Evolutionary conservation across 2,113 vertebrate species (phyloP).

Genomic region (Burhinus oedicnemus): DNA sequence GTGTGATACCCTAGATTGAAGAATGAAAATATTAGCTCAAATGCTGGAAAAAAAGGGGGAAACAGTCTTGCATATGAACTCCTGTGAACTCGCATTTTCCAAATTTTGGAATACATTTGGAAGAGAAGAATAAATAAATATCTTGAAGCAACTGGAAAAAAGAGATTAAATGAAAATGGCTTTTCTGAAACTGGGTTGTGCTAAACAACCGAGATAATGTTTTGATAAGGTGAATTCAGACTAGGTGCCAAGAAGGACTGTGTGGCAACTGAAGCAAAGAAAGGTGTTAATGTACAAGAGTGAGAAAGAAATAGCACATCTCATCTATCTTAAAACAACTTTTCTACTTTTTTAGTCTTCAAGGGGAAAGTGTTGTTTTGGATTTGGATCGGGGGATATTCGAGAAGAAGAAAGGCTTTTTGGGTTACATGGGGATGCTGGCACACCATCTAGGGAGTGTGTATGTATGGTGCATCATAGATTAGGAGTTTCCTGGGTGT

Average conservation of each 20-base stretch:
- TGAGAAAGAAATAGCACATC: background rate
- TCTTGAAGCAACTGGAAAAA: background rate
- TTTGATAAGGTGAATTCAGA: background rate
- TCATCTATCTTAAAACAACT: background rate
- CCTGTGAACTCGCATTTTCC: background rate
- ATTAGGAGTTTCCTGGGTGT: background rate
- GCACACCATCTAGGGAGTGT: background rate
- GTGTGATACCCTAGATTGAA: background rate
- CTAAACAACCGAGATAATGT: background rate
- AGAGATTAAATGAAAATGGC: background rate
- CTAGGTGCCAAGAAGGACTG: background rate
- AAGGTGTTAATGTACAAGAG: background rate
- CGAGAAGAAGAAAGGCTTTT: background rate
- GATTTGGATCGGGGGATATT: background rate
- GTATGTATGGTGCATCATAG: background rate
- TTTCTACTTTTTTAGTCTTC: background rate
- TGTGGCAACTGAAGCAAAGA: background rate
- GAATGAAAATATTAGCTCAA: background rate
- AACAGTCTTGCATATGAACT: background rate
- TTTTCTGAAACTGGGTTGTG: background rate
- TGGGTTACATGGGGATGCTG: background rate
- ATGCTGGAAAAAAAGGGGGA: background rate
- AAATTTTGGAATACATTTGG: background rate
- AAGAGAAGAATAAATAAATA: constrained; percentile 1
- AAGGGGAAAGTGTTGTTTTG: background rate